phyloP scores from a whole-genome alignment of 2,113 vertebrate genomes.

The Hippolais icterina region DNA sequence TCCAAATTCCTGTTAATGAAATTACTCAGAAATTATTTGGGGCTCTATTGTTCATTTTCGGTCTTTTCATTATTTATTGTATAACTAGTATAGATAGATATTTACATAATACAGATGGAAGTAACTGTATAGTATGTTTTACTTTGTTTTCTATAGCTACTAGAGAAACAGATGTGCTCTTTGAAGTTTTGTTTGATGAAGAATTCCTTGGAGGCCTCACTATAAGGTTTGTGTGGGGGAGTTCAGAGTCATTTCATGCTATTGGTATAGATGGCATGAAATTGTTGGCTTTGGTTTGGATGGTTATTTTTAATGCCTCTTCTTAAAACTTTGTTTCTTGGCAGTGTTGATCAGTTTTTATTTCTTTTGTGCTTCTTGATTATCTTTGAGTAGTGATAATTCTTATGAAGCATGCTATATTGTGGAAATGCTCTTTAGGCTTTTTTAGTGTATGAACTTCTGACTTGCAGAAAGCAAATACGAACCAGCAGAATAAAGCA shows the following conservation, averaged over 20 bases:
- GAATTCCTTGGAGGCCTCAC: constrained; percentile 93
- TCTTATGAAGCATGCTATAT: neutral
- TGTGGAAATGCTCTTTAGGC: neutral
- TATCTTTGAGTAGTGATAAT: neutral
- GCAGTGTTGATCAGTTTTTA: neutral
- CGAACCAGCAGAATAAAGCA: neutral
- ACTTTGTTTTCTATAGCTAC: constrained; percentile 77
- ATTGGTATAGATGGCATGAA: neutral
- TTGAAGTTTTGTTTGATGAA: constrained; percentile 96
- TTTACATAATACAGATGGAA: neutral
- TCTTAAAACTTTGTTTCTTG: neutral
- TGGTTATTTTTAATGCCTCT: neutral
- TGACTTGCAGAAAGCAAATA: neutral
- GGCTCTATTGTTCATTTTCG: neutral
- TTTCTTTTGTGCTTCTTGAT: neutral
- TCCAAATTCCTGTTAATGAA: neutral
- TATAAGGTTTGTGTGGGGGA: constrained; percentile 81
- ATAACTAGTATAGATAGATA: neutral
- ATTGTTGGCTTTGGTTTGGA: neutral
- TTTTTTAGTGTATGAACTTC: neutral
- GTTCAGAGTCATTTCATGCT: neutral
- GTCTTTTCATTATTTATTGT: neutral
- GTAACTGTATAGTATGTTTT: neutral
- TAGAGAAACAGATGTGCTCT: constrained; percentile 93
- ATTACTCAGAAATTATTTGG: neutral